phyloP scores from a whole-genome alignment of 2,113 vertebrate genomes.

The Albula goreensis region DNA sequence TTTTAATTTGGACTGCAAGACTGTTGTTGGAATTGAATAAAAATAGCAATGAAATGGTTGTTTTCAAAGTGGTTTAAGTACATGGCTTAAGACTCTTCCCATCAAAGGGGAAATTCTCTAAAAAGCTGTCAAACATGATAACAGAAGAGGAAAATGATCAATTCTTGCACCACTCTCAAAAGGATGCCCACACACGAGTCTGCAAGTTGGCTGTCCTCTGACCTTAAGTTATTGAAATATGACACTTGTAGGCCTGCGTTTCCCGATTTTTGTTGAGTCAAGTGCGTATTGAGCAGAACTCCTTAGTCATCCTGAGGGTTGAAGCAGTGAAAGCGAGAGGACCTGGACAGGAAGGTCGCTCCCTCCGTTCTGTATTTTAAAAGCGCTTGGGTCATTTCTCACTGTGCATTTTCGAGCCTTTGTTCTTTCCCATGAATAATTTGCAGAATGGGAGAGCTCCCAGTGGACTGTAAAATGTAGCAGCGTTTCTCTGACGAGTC shows the following conservation, averaged over 20 bases:
- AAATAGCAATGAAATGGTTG: background rate
- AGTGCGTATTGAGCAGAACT: background rate
- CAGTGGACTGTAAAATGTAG: background rate
- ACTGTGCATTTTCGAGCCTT: slow-evolving; percentile 34
- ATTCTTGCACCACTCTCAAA: background rate
- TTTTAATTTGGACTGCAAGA: no score
- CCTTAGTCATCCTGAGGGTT: background rate
- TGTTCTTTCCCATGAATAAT: slow-evolving; percentile 45
- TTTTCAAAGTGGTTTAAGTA: background rate
- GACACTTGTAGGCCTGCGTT: background rate
- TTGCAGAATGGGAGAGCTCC: slow-evolving; percentile 18
- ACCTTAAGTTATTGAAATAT: background rate
- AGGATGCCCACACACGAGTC: no score
- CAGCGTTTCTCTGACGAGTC: no score
- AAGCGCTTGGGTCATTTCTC: slow-evolving; percentile 3
- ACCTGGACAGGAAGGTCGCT: no score
- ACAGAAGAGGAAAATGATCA: background rate
- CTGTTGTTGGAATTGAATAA: no score
- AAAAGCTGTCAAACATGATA: background rate
- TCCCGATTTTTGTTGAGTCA: background rate
- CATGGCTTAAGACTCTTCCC: no score
- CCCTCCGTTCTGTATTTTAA: background rate
- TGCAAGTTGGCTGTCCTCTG: background rate
- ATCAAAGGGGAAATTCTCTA: background rate
- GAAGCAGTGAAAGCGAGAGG: background rate